Base-by-base conservation (phyloP, 2,113 vertebrate genomes). In the Sitta europaea region DNA sequence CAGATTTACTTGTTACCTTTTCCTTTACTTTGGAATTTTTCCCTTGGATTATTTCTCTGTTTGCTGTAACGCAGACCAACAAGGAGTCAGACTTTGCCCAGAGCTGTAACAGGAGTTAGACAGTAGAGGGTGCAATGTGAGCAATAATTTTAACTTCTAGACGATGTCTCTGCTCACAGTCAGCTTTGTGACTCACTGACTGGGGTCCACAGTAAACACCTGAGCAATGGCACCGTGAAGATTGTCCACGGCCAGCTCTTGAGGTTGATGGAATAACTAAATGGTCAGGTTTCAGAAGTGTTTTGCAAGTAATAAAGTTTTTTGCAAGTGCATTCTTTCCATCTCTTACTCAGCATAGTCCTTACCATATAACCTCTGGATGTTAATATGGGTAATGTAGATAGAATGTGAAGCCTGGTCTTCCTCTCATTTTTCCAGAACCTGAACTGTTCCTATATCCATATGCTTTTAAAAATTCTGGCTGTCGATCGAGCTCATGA, bases 101-200 rank as follows among this genome's bases (percentile, higher is more conserved):
- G 42, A 67, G 50, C 36, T 51, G 29, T 84, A 94, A 35, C 9
- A 71, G 53, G 25, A 89, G 19, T 73, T 23, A 67, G 78, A 86
- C 98, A 97, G 98, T 86, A 98, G 98, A 98, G 98, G 97, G 97
- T 94, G 95, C 95, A 97, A 81, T 61, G 86, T 84, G 97, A 97
- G 87, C 96, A 96, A 90, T 67, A 73, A 94, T 88, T 92, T 77
- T 53, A 4, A 47, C n/a, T 66, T 66, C 43, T 43, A 31, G 25
- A 10, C 4, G 0, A 35, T 31, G 25, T 28, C 28, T 73, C 22
- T 25, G 22, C 24, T 81, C 70, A 43, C 23, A 47, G 58, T 86
- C 65, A 43, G 47, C 40, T 95, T 85, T 66, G 54, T 86, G 31
- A 43, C 14, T 45, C 40, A 48, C 23, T 8, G 31, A 19, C 35